Evolutionary conservation across 1,140 invertebrate species (phyloP), one percentile per base, ranked within the genome.

Genomic region (Caerostris extrusa): DNA sequence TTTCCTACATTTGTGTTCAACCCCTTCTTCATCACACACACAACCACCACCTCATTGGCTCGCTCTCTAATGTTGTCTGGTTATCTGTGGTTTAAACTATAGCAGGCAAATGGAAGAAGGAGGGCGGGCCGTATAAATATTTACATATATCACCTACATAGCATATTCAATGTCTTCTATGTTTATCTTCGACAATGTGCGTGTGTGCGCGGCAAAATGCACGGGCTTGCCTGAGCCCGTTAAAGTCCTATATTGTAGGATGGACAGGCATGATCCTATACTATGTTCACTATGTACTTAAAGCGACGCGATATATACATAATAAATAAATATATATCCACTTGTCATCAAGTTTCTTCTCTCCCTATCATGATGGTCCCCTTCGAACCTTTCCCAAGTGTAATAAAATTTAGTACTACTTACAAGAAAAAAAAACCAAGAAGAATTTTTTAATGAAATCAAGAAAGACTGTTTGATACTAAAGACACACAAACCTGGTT

Each of bases 31-130:
- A 58, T 56, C 57, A 58, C 83, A 85, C 86, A 61, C n/a, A 81
- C 82, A 58, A n/a, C 10, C 56, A 50, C 19, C 56, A 60, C 61
- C 56, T 87, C 91, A 93, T 93, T 53, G 92, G n/a, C 86, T 89
- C 93, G 87, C 93, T 94, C 93, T 94, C 87, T 88, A 57, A 83
- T 94, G 56, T 67, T 86, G 93, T 69, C 93, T 94, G 93, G 77
- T 71, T 83, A 94, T 71, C 93, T 94, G 93, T 94, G 88, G 93
- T 94, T 81, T 69, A 55, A 90, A 93, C 93, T 94, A 94, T 94
- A 57, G 93, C 93, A 94, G 93, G 88, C 93, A 94, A 90, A 34
- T 10, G 77, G 58, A 71, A 64, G 83, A 67, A 61, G 53, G 93
- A 94, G 93, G 64, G 93, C 61, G 93, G 34, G 86, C 58, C n/a